A percentile compares a stretch with the other conserved stretches of the same genome.
Conservation (phyloP, 2,888 invertebrate genomes). For the Mesorhabditis sp. region DNA sequence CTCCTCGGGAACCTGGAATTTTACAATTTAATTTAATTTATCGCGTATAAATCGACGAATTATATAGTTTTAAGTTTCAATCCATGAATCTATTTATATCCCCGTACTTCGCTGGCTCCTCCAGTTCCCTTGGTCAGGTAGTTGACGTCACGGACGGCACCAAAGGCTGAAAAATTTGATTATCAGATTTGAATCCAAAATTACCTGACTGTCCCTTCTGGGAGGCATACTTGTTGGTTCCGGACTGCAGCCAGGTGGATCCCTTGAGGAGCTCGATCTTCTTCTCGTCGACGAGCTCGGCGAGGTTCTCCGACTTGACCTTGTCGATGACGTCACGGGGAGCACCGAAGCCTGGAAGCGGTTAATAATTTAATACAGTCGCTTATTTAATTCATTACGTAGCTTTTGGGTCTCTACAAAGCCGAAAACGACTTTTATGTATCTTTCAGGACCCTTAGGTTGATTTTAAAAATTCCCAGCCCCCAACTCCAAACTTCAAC, state of each 20-base stretch:
- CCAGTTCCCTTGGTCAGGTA: conserved; percentile 57
- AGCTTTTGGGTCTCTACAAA: not conserved
- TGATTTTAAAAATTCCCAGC: not conserved
- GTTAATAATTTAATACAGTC: not conserved
- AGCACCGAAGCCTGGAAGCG: conserved; percentile 48
- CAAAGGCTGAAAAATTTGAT: conserved; percentile 38
- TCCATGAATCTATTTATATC: not conserved
- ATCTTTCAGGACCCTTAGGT: not conserved
- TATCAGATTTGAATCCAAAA: not conserved
- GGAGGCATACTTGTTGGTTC: conserved; percentile 58
- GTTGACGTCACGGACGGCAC: conserved; percentile 56
- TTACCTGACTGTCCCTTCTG: conserved; percentile 56
- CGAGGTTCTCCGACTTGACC: conserved; percentile 54
- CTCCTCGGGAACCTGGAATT: conserved; percentile 50
- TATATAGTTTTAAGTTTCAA: not conserved
- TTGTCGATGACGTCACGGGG: conserved; percentile 58
- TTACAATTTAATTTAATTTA: not conserved
- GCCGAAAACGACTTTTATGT: not conserved
- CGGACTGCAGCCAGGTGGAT: conserved; percentile 56
- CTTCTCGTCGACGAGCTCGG: conserved; percentile 54
- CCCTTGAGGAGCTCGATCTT: conserved; percentile 54
- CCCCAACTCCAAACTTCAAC: not conserved
- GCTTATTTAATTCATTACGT: not conserved
- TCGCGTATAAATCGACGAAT: not conserved
- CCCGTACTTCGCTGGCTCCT: conserved; percentile 48